Evolutionary conservation across 2,113 vertebrate genomes (phyloP), one percentile per base, ranked within the genome.

Genomic region (Scatophagus argus): DNA sequence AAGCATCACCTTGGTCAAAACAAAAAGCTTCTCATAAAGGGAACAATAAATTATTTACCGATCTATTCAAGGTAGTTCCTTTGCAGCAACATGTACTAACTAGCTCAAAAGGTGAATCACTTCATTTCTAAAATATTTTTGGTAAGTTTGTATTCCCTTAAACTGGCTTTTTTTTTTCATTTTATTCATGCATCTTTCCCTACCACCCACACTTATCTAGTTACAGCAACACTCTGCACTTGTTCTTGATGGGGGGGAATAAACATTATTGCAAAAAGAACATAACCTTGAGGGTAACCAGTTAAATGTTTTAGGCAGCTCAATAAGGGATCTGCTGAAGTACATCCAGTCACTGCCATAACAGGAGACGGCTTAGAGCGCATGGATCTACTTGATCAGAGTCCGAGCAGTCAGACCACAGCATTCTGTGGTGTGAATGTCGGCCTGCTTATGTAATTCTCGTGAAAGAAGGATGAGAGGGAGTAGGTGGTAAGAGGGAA

Each of bases 361-460:
- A 27, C 43, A 63, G 13, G 39, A 44, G 31, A 32, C 16, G 36
- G 36, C 23, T 67, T 8, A 54, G 59, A 38, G 19, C 10, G 46
- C 39, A 54, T 72, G n/a, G 19, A 54, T 47, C 9, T 11, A 31
- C 11, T 55, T 59, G 74, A 79, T 81, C 23, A 60, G 62, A 82
- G 47, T 77, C 64, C 63, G 73, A 56, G 61, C 60, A 70, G 51
- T 51, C 44, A 80, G 73, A 87, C 43, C 60, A 76, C 55, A 62
- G 44, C 56, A 71, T 34, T 63, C 68, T 87, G 76, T 83, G 63
- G 76, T 68, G 85, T 78, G 78, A 87, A 79, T 43, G 16, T 49
- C 16, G 0, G 71, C 21, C 29, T 69, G 77, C 69, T 90, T 86
- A 88, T 81, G 78, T 74, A 90, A 84, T 32, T 62, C 55, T 43